phyloP scores from a whole-genome alignment of 2,113 vertebrate genomes.

The Melanotaenia duboulayi region DNA sequence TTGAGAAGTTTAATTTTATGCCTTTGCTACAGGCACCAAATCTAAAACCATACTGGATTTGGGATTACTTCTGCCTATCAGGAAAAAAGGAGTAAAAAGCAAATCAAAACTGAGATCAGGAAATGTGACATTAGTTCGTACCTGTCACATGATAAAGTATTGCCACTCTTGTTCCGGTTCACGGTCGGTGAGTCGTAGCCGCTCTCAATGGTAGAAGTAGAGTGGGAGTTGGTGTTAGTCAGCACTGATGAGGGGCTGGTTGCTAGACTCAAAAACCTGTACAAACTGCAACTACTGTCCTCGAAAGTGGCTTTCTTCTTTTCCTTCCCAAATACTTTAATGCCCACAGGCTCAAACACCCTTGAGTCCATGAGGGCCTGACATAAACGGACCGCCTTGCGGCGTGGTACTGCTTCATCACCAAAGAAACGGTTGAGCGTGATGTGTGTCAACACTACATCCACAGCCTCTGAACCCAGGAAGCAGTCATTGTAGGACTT shows the following conservation, averaged over 20 bases:
- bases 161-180: conserved; percentile 61
- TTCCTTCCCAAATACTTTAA: conserved; percentile 92
- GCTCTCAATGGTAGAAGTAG: conserved; percentile 75
- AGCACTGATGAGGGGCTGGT: conserved; percentile 20
- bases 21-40: background rate
- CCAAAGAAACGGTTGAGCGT: conserved; percentile 93
- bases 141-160: conserved; percentile 65
- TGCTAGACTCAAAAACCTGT: conserved; percentile 85
- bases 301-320: conserved; percentile 89
- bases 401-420: conserved; percentile 90
- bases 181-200: conserved; percentile 79
- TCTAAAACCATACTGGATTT: conserved; percentile 18
- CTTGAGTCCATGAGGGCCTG: conserved; percentile 96
- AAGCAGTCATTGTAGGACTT: conserved; percentile 94
- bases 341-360: conserved; percentile 93
- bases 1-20: conserved; percentile 7
- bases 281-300: conserved; percentile 94
- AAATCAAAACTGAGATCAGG: conserved; percentile 16
- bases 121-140: conserved; percentile 37
- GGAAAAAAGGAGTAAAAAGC: conserved; percentile 37
- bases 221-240: conserved; percentile 53
- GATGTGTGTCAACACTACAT: conserved; percentile 91
- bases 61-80: conserved; percentile 24
- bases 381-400: conserved; percentile 93
- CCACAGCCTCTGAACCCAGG: conserved; percentile 93